Conservation (phyloP, 2,797 vertebrate species). For the Poecile montanus region DNA sequence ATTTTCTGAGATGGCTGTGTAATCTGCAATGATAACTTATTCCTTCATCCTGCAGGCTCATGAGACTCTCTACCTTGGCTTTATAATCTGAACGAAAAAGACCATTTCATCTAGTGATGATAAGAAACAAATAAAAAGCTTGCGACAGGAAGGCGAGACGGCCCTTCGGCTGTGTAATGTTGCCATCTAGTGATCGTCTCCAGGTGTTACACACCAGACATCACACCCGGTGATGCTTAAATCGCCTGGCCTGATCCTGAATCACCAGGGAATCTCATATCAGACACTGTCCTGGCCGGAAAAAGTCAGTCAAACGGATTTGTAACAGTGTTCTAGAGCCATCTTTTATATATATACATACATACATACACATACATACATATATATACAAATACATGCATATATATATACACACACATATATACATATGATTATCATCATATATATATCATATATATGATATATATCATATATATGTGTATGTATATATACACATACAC, state of each 20-base stretch:
- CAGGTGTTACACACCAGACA: not conserved
- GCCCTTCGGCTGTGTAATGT: slow-evolving; percentile 43
- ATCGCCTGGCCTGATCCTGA: not conserved
- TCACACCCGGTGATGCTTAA: not conserved
- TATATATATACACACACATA: too few relatives aligned
- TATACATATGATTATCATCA: too few relatives aligned
- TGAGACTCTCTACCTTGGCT: not conserved
- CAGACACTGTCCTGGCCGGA: fast-evolving
- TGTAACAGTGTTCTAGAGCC: not conserved
- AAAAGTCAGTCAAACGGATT: not conserved
- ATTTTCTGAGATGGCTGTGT: slow-evolving; percentile 12
- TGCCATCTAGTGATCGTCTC: slow-evolving; percentile 72
- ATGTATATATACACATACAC: too few relatives aligned
- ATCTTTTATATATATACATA: not conserved
- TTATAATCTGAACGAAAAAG: slow-evolving; percentile 2
- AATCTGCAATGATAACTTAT: slow-evolving; percentile 22
- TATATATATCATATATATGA: too few relatives aligned
- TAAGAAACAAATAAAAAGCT: not conserved
- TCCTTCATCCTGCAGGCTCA: not conserved
- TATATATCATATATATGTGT: too few relatives aligned
- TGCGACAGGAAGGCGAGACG: fast-evolving
- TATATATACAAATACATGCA: too few relatives aligned
- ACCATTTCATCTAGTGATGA: not conserved
- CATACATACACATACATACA: too few relatives aligned
- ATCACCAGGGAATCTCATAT: not conserved